Conservation (phyloP, 2,113 vertebrate genomes). For the Diadophis punctatus region DNA sequence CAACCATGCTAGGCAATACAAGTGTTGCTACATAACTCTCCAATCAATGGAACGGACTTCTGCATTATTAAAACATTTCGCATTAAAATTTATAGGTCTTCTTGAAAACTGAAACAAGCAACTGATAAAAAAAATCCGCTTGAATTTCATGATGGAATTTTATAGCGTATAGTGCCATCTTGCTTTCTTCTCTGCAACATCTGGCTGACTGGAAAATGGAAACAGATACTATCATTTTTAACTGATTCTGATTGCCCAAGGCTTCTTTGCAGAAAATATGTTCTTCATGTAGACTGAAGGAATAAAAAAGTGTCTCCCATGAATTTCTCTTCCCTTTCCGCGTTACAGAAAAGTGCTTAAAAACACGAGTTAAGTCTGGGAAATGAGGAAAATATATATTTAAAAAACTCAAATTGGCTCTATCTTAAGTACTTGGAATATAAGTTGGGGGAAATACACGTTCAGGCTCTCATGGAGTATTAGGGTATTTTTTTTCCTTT, state of each 20-base stretch:
- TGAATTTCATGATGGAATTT: not conserved
- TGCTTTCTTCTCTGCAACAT: not conserved
- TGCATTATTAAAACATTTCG: not conserved
- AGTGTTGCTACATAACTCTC: not conserved
- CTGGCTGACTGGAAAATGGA: not conserved
- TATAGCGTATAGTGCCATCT: not conserved
- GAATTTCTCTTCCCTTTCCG: not conserved
- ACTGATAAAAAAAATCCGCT: not conserved
- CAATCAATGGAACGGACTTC: not conserved
- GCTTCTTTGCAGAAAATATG: not conserved
- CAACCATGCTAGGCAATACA: not conserved
- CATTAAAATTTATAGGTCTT: not conserved
- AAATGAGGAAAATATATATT: not conserved
- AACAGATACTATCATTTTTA: not conserved
- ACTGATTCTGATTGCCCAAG: not conserved
- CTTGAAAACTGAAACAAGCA: not conserved
- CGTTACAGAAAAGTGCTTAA: not conserved
- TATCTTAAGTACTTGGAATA: not conserved
- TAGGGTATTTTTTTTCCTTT: fast-evolving
- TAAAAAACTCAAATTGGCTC: not conserved
- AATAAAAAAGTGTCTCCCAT: not conserved
- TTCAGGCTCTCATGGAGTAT: not conserved
- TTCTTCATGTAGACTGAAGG: not conserved
- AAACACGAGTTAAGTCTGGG: not conserved
- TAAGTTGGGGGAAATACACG: not conserved